Evolutionary conservation across 2,888 invertebrate species (phyloP).

Genomic region (Villa cingulata): DNA sequence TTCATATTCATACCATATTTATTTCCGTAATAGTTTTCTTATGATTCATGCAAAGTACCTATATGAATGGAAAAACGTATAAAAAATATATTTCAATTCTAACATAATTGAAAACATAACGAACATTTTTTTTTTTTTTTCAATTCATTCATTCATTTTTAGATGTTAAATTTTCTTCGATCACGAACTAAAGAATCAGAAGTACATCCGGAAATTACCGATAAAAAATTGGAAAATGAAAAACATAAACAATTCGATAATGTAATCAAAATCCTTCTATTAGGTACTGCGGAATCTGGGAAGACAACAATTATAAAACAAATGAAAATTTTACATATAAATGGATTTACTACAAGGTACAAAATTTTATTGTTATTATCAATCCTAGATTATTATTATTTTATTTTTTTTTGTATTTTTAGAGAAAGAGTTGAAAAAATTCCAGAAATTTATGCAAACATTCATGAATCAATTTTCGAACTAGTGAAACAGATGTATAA

Average conservation of each 20-base stretch:
- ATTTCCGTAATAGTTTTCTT: no score
- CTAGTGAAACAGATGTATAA: slow-evolving; percentile 45
- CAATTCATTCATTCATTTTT: slow-evolving; percentile 16
- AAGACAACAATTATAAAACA: slow-evolving; percentile 79
- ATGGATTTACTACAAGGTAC: slow-evolving; percentile 60
- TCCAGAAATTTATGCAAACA: slow-evolving; percentile 52
- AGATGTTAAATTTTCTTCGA: slow-evolving; percentile 33
- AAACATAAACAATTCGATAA: slow-evolving; percentile 40
- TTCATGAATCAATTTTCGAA: slow-evolving; percentile 61
- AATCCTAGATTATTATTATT: neutral
- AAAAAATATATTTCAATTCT: no score
- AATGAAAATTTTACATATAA: slow-evolving; percentile 72
- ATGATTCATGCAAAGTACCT: no score
- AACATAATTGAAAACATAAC: no score
- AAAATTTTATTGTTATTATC: no score
- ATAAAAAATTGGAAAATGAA: slow-evolving; percentile 41
- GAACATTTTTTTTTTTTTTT: slow-evolving; percentile 1
- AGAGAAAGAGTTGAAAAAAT: slow-evolving; percentile 57
- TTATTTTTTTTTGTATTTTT: no score
- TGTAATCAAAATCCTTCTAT: slow-evolving; percentile 43
- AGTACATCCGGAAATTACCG: slow-evolving; percentile 39
- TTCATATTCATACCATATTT: no score
- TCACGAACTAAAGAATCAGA: slow-evolving; percentile 30
- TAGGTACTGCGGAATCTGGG: slow-evolving; percentile 68
- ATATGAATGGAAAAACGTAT: no score